phyloP scores from a whole-genome alignment of 2,888 invertebrate species.

The Argyresthia goedartella region DNA sequence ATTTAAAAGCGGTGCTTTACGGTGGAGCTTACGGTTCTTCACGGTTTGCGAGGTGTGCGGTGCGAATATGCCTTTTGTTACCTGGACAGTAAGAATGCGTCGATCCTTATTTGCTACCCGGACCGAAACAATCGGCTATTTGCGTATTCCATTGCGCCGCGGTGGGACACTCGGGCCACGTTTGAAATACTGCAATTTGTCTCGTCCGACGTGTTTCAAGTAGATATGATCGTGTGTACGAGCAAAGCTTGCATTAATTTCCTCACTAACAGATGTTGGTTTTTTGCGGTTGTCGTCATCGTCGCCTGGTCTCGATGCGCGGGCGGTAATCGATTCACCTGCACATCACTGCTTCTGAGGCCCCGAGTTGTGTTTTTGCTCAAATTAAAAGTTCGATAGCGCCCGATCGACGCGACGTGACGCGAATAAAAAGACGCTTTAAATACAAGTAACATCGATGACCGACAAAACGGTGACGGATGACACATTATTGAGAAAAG shows the following conservation, averaged over 20 bases:
- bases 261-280: constrained; percentile 49
- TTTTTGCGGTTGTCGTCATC: constrained; percentile 30
- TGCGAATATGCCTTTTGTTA: constrained; percentile 43
- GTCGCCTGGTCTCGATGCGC: constrained; percentile 17
- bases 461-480: too few relatives aligned
- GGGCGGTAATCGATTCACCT: constrained; percentile 57
- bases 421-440: constrained; percentile 17
- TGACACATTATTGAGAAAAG: too few relatives aligned
- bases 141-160: constrained; percentile 42
- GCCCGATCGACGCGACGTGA: constrained; percentile 39
- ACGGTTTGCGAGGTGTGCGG: constrained; percentile 33
- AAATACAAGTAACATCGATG: too few relatives aligned
- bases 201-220: constrained; percentile 53
- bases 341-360: constrained; percentile 45
- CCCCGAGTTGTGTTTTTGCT: constrained; percentile 43
- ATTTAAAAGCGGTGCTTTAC: constrained; percentile 54
- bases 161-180: constrained; percentile 40
- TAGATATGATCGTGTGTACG: constrained; percentile 62
- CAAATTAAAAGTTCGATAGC: constrained; percentile 57
- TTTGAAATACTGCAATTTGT: constrained; percentile 66
- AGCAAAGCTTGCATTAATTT: constrained; percentile 51
- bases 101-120: constrained; percentile 17
- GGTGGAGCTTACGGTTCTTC: constrained; percentile 48
- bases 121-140: constrained; percentile 46
- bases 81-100: constrained; percentile 32